phyloP scores from a whole-genome alignment of 1,140 invertebrate species.

The Saccostrea echinata region DNA sequence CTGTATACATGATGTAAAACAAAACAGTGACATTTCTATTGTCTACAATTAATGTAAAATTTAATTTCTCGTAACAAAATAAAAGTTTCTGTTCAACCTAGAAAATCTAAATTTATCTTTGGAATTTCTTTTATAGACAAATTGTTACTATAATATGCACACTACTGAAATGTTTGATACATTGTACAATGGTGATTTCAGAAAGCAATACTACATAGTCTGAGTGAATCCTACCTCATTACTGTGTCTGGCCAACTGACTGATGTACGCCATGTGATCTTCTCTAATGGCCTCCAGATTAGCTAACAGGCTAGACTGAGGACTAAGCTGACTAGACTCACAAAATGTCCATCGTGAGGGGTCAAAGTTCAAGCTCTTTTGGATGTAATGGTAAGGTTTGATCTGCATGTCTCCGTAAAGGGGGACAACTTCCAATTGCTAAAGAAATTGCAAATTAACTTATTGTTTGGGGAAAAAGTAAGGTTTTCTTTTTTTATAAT shows the following conservation, averaged over 20 bases:
- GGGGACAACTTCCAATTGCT: slow-evolving; percentile 96
- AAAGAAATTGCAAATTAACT: neutral
- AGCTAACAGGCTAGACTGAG: slow-evolving; percentile 97
- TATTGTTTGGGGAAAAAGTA: neutral
- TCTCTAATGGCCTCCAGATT: slow-evolving; percentile 96
- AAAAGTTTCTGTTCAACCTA: too few species aligned
- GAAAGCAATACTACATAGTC: too few species aligned
- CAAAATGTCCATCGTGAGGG: slow-evolving; percentile 94
- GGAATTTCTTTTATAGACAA: too few species aligned
- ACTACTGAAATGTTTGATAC: too few species aligned
- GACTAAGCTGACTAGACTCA: slow-evolving; percentile 81
- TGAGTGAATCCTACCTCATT: slow-evolving; percentile 86
- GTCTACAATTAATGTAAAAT: too few species aligned
- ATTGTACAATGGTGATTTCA: too few species aligned
- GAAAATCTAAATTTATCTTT: too few species aligned
- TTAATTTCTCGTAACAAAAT: too few species aligned
- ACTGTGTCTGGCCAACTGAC: slow-evolving; percentile 95
- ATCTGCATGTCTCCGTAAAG: slow-evolving; percentile 99
- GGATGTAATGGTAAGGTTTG: slow-evolving; percentile 98
- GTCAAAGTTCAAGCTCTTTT: slow-evolving; percentile 96
- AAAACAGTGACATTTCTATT: too few species aligned
- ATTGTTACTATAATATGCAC: too few species aligned
- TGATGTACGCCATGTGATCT: slow-evolving; percentile 98
- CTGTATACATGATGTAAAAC: too few species aligned
- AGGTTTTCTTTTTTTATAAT: neutral